Conservation (phyloP, 2,113 vertebrate genomes). For the Myotis davidii region DNA sequence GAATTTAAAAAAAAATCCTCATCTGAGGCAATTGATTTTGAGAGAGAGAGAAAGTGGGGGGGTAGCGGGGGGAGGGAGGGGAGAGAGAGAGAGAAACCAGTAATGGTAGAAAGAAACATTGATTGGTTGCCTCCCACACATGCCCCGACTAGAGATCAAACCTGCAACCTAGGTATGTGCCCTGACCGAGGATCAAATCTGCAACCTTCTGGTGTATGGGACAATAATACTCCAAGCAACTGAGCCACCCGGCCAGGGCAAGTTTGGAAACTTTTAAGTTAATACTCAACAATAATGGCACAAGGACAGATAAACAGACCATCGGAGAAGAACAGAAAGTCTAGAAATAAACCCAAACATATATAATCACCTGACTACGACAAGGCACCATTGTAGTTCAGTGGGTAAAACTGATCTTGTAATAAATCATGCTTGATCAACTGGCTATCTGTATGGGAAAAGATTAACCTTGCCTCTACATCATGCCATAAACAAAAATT, state of each 20-base stretch:
- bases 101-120: not conserved
- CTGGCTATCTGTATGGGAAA: not conserved
- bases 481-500: not conserved
- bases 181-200: not conserved
- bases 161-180: not conserved
- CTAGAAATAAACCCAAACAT: conserved; percentile 11
- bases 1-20: not conserved
- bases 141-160: not conserved
- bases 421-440: not conserved
- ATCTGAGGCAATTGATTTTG: not conserved
- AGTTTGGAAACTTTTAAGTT: conserved; percentile 22
- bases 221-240: not conserved
- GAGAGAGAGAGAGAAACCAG: too few relatives aligned
- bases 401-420: not conserved
- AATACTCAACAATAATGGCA: not conserved
- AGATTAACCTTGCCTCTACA: not conserved
- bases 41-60: not conserved
- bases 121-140: not conserved
- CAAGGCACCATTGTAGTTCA: not conserved
- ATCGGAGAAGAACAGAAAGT: not conserved
- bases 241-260: not conserved
- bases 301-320: not conserved
- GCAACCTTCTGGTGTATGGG: not conserved
- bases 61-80: accelerated
- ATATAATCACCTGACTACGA: not conserved